Evolutionary conservation across 2,113 vertebrate species (phyloP), one percentile per base, ranked within the genome.

Genomic region (Paramormyrops kingsleyae): DNA sequence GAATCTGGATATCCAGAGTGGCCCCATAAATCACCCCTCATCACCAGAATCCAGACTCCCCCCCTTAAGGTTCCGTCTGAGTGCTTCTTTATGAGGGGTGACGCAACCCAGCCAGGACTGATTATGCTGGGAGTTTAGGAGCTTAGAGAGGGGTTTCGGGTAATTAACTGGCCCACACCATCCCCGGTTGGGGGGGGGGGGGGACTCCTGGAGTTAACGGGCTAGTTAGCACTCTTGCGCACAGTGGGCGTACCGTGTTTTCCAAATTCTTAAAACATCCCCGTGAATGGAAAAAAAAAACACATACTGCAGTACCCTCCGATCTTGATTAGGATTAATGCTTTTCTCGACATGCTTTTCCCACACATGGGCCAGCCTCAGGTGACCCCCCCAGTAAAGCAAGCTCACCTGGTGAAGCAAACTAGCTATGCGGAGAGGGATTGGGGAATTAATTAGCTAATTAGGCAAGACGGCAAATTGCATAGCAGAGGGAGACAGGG

Each of bases 101-200:
- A 90, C 59, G 56, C 87, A 88, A 88, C 84, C 70, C 89, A 88
- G 31, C 49, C 17, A 49, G 90, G 83, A 52, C 74, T 87, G 90
- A 92, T 93, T 88, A 12, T 46, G 35, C 27, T 2, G 84, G 83
- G 70, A 90, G 85, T 35, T 90, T 42, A 27, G 88, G 74, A 90
- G 87, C 66, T 90, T 42, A 24, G 88, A 86, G 53, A 87, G 44
- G 47, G 66, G 77, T 90, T 90, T 59, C 2, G 2, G n/a, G 90
- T 88, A 31, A 50, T 91, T 92, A 89, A 92, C 91, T 91, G 90
- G 89, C 91, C 87, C 62, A 87, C 70, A 39, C 70, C 70, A 77
- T 91, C 31, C 49, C 91, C 85, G 88, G 87, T 88, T 87, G 35
- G 88, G 5, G 17, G 47, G 27, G 88, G 85, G 5, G 35, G 91